These are phyloP conservation scores for Nibea albiflora DNA, from an alignment of 2,113 vertebrate genomes.

Conservation along the genomic window DNA sequence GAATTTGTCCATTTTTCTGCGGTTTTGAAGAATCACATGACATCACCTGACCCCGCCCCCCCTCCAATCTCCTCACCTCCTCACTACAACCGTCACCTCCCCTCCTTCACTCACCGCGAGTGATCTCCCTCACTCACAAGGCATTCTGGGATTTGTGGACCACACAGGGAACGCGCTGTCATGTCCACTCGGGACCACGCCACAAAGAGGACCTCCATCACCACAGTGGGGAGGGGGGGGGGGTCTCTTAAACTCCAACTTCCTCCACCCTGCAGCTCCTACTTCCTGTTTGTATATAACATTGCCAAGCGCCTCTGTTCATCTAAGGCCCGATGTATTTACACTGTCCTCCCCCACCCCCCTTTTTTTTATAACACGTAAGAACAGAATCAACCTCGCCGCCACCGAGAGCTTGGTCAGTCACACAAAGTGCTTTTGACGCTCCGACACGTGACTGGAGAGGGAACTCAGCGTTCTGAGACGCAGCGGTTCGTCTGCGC, in stretches of 20 bases:
- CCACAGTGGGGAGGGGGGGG: background rate
- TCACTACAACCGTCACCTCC: background rate
- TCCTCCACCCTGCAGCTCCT: background rate
- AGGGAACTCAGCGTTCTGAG: constrained; percentile 43
- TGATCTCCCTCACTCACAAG: constrained; percentile 37
- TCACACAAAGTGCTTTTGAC: constrained; percentile 58
- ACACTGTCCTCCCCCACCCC: constrained; percentile 29
- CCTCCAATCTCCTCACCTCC: background rate
- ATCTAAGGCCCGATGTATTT: constrained; percentile 63
- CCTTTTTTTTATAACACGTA: constrained; percentile 66
- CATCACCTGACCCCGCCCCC: too few species aligned
- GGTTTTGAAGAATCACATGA: too few species aligned
- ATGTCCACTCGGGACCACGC: constrained; percentile 56
- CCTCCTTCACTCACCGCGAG: background rate
- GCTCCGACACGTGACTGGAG: constrained; percentile 23
- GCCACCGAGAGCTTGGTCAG: constrained; percentile 41
- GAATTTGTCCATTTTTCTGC: background rate
- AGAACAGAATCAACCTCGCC: constrained; percentile 55
- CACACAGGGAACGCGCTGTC: constrained; percentile 38
- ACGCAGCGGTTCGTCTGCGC: background rate
- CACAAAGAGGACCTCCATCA: constrained; percentile 26
- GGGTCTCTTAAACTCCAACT: background rate
- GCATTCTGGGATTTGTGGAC: constrained; percentile 64
- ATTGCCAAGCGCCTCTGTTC: constrained; percentile 72
- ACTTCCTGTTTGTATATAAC: constrained; percentile 80